These are phyloP conservation scores for Lottia scabra DNA, from an alignment of 2,888 invertebrate species.

Conservation along the genomic window DNA sequence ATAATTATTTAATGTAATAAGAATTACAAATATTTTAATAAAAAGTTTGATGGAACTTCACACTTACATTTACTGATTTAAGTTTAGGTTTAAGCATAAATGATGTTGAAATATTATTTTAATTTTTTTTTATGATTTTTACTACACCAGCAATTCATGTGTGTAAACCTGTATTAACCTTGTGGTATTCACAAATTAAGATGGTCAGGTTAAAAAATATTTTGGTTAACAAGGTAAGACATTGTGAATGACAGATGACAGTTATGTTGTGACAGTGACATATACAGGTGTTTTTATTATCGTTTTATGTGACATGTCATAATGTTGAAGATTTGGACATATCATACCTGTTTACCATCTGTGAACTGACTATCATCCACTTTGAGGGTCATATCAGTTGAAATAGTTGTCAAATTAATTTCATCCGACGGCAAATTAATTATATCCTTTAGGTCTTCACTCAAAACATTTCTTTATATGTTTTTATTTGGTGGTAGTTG, in stretches of 20 bases:
- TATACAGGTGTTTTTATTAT: constrained; percentile 3
- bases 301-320: constrained; percentile 7
- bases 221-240: not conserved
- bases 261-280: not conserved
- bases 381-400: not conserved
- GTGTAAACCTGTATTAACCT: not conserved
- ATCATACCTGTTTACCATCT: constrained; percentile 5
- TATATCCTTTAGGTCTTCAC: not conserved
- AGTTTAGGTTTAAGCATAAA: no score
- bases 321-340: not conserved
- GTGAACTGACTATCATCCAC: not conserved
- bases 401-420: not conserved
- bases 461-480: no score
- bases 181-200: not conserved
- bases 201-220: not conserved
- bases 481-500: no score
- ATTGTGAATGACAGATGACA: not conserved
- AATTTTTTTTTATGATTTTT: no score
- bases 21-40: no score
- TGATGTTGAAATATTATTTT: no score
- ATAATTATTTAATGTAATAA: no score
- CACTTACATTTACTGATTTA: no score
- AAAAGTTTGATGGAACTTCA: no score
- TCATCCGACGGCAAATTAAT: not conserved
- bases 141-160: no score